These are phyloP conservation scores for Rallus crepitans DNA, from an alignment of 2,797 vertebrate genomes.

Conservation along the genomic window DNA sequence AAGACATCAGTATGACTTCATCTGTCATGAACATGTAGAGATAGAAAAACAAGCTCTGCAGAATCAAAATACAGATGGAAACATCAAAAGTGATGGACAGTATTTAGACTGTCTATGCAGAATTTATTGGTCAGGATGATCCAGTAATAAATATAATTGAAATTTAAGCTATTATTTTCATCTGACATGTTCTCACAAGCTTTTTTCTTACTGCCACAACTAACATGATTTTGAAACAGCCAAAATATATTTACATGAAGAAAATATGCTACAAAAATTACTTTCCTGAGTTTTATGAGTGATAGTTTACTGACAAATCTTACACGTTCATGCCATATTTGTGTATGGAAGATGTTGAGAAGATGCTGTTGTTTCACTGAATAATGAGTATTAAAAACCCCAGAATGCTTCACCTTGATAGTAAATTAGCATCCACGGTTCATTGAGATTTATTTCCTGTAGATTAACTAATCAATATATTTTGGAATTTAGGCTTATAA, in stretches of 20 bases:
- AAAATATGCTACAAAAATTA: background rate
- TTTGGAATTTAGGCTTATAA: background rate
- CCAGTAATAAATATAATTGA: background rate
- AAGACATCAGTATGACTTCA: background rate
- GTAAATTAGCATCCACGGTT: background rate
- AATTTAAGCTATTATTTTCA: background rate
- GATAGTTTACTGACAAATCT: background rate
- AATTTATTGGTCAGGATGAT: background rate
- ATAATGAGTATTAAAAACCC: background rate
- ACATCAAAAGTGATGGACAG: background rate
- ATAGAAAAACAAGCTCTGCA: background rate
- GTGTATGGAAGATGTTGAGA: slow-evolving; percentile 41
- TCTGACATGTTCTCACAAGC: background rate
- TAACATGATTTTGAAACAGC: background rate
- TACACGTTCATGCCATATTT: slow-evolving; percentile 17
- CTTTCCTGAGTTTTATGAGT: background rate
- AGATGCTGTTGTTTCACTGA: background rate
- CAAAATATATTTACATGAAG: background rate
- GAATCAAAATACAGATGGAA: background rate
- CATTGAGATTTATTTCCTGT: background rate
- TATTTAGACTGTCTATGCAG: background rate
- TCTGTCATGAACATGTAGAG: background rate
- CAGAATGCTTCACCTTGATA: background rate
- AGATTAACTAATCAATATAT: background rate
- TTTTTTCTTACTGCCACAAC: background rate